phyloP scores from a whole-genome alignment of 2,113 vertebrate species.

The Elachura formosa region DNA sequence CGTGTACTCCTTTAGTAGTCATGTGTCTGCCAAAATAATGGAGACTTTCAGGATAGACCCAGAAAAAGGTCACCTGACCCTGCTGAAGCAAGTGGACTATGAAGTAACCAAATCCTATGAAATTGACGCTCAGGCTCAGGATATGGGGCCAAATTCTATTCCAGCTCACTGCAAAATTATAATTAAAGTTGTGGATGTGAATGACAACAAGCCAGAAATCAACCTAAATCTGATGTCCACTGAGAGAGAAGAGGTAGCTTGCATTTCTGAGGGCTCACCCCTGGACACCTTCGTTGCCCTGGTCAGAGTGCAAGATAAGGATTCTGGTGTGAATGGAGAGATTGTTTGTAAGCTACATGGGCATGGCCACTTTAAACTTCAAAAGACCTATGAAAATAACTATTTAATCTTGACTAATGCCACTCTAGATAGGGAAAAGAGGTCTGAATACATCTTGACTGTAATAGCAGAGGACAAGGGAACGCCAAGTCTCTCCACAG shows the following conservation, averaged over 20 bases:
- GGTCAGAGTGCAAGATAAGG: conserved; percentile 91
- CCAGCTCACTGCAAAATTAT: conserved; percentile 96
- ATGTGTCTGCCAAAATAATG: conserved; percentile 86
- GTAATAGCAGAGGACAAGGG: conserved; percentile 93
- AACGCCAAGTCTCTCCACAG: conserved; percentile 87
- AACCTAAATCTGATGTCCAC: conserved; percentile 92
- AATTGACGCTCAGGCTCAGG: conserved; percentile 93
- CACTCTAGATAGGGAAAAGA: conserved; percentile 90
- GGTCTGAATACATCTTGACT: conserved; percentile 93
- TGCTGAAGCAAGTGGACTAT: conserved; percentile 91
- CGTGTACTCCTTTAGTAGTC: conserved; percentile 92
- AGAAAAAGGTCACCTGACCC: conserved; percentile 87
- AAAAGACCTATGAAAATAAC: conserved; percentile 94
- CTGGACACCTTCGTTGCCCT: conserved; percentile 91
- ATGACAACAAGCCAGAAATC: conserved; percentile 96
- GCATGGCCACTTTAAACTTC: conserved; percentile 93
- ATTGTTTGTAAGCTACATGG: conserved; percentile 88
- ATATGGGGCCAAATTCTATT: conserved; percentile 95
- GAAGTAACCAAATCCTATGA: conserved; percentile 88
- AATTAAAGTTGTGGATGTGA: conserved; percentile 92
- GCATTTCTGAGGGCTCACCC: conserved; percentile 88
- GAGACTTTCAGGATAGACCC: conserved; percentile 92
- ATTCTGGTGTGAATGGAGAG: conserved; percentile 89
- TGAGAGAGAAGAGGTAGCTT: conserved; percentile 90
- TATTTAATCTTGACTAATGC: conserved; percentile 95